Base-by-base conservation (phyloP, 1,140 invertebrate species). In the Drosophila saltans region DNA sequence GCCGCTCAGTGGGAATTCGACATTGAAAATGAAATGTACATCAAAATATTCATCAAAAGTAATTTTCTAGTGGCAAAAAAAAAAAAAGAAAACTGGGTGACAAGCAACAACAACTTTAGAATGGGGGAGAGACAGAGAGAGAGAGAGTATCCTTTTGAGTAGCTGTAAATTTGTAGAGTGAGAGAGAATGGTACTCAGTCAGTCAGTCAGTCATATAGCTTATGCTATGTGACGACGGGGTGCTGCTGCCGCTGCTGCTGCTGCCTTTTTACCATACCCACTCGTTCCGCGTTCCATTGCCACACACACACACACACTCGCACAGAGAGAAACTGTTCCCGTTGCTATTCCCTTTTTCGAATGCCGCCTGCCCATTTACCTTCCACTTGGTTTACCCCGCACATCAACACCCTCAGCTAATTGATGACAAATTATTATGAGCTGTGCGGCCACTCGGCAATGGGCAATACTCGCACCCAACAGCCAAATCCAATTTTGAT, bases 351-450 rank as follows among this genome's bases (percentile, higher is more conserved):
- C 24, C n/a, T 39, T 69, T 16, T 43, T 43, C 41, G 1, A 52
- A 52, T 52, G 10, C 45, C 21, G 45, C 45, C 45, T n/a, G 45
- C 68, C 61, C 40, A 43, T 48, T 66, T 66, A 61, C 66, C 66
- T 89, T 89, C 84, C 84, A 89, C 84, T 89, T 89, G 84, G 84
- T 84, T 89, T 89, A 89, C 84, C 84, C 78, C 84, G 80, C 85
- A 90, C 84, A 90, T 89, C 84, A 89, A 89, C 84, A 89, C 84
- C 84, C 84, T 90, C 85, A 52, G 85, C 84, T 89, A 89, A 89
- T 89, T 89, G 84, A 89, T 89, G 85, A 89, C 84, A 89, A 89
- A 89, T 89, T 89, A 89, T 89, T 90, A 90, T 89, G 75, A 89
- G 80, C 76, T 69, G 70, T 71, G 28, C 39, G 45, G 45, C 45